phyloP scores from a whole-genome alignment of 2,888 invertebrate species.

The Apotomis betuletana region DNA sequence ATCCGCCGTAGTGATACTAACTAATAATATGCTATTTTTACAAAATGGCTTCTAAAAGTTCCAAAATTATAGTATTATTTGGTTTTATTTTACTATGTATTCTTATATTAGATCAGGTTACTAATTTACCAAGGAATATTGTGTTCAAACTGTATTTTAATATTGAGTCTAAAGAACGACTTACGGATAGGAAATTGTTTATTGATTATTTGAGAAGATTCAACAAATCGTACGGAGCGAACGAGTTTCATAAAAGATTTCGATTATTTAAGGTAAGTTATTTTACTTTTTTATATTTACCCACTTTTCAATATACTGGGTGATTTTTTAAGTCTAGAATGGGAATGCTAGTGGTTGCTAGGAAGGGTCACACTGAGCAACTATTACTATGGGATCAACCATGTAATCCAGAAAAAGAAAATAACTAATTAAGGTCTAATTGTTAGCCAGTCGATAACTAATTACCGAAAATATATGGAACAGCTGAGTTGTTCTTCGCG shows the following conservation, averaged over 20 bases:
- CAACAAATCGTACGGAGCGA: conserved; percentile 48
- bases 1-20: background rate
- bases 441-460: too few relatives aligned
- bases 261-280: conserved; percentile 52
- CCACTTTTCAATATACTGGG: too few relatives aligned
- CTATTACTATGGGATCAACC: too few relatives aligned
- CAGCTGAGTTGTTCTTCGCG: too few relatives aligned
- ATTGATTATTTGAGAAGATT: conserved; percentile 49
- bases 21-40: background rate
- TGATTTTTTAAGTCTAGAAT: too few relatives aligned
- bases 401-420: too few relatives aligned
- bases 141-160: conserved; percentile 11
- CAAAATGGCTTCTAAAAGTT: conserved; percentile 18
- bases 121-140: background rate
- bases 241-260: conserved; percentile 49
- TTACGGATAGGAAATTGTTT: conserved; percentile 39
- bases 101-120: background rate
- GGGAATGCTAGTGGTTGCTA: too few relatives aligned
- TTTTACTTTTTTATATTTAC: too few relatives aligned
- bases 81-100: conserved; percentile 12
- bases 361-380: too few relatives aligned
- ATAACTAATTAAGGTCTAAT: too few relatives aligned
- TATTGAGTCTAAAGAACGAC: background rate
- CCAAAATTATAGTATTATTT: background rate
- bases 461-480: too few relatives aligned